These are phyloP conservation scores for Meteorus sp. DNA, from an alignment of 1,140 invertebrate genomes.

Conservation along the genomic window DNA sequence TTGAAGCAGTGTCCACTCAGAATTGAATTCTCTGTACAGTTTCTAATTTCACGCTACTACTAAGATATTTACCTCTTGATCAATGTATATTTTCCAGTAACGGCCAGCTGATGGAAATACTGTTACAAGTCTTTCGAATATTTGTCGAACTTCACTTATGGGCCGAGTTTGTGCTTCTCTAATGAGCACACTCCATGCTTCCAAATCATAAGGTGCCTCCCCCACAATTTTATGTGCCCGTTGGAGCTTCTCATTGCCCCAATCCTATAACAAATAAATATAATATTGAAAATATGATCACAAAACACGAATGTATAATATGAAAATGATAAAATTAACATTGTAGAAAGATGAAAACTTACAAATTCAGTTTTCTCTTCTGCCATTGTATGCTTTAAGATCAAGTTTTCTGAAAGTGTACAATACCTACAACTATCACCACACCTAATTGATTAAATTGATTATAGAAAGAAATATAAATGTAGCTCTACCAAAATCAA, in stretches of 20 bases:
- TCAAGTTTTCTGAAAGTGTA: slow-evolving; percentile 1
- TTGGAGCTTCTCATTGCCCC: slow-evolving; percentile 82
- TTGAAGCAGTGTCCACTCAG: too few species aligned
- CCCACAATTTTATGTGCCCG: slow-evolving; percentile 80
- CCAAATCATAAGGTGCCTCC: slow-evolving; percentile 88
- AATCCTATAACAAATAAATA: slow-evolving; percentile 65
- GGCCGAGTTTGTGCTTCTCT: slow-evolving; percentile 88
- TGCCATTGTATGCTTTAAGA: slow-evolving; percentile 33
- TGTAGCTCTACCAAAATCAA: neutral
- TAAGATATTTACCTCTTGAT: slow-evolving; percentile 99
- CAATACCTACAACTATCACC: neutral
- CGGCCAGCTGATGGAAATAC: slow-evolving; percentile 95
- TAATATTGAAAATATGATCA: neutral
- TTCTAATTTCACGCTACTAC: too few species aligned
- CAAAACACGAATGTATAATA: neutral
- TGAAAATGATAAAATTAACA: slow-evolving; percentile 5
- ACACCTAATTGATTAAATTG: slow-evolving; percentile 8
- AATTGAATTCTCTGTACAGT: too few species aligned
- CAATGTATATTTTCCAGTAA: slow-evolving; percentile 99
- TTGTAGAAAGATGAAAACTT: slow-evolving; percentile 27
- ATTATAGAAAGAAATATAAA: slow-evolving; percentile 2
- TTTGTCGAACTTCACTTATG: slow-evolving; percentile 85
- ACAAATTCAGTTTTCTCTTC: slow-evolving; percentile 46
- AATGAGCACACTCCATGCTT: slow-evolving; percentile 94
- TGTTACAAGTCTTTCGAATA: slow-evolving; percentile 91